Percentiles rank a stretch among this genome's conserved stretches.
Evolutionary conservation across 37 sponge, comb jelly and placozoan genomes (phyloP).

Genomic region (Beroe forskalii): DNA sequence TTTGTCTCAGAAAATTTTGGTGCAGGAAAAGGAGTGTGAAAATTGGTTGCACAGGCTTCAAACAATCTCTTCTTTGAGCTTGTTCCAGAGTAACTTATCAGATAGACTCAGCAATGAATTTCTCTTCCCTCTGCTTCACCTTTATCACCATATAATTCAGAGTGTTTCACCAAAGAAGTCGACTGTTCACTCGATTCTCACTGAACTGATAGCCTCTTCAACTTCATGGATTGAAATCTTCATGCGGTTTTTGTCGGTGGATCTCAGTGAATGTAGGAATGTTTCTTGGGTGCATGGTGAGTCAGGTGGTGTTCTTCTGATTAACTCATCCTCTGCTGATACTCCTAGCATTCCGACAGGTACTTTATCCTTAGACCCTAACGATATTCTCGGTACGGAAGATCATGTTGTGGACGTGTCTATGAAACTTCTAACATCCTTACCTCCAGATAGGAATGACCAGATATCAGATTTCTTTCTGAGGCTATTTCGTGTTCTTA

Average conservation of each 20-base stretch:
- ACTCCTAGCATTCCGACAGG: neutral
- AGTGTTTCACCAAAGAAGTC: conserved; percentile 8
- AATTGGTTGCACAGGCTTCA: neutral
- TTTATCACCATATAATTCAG: neutral
- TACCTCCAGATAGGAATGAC: neutral
- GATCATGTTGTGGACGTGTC: conserved; percentile 5
- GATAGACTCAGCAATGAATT: neutral
- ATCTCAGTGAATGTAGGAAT: neutral
- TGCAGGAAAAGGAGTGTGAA: neutral
- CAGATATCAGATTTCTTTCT: conserved; percentile 51
- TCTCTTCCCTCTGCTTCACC: neutral
- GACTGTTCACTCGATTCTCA: neutral
- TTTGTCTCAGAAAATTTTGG: neutral
- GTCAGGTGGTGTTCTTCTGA: neutral
- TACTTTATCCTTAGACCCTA: neutral
- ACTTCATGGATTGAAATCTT: neutral
- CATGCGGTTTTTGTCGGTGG: neutral
- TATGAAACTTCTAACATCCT: neutral
- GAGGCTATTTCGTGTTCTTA: neutral
- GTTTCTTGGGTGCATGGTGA: neutral
- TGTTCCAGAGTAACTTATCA: neutral
- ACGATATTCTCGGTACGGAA: conserved; percentile 34
- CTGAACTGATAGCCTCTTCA: neutral
- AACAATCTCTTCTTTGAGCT: neutral
- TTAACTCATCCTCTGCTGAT: neutral